phyloP scores from a whole-genome alignment of 2,888 invertebrate genomes.

The Tachystola acroxantha region DNA sequence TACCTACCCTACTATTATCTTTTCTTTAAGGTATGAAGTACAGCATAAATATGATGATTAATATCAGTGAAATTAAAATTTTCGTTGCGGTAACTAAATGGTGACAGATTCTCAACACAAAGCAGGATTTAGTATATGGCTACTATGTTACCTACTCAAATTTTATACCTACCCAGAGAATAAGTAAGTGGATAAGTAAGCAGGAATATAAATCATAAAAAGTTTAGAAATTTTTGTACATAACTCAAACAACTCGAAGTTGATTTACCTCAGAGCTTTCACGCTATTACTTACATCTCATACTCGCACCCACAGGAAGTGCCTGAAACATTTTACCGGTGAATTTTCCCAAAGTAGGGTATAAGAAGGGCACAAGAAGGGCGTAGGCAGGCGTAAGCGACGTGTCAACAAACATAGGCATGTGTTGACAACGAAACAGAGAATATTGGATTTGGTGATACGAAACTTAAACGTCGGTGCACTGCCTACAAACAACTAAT shows the following conservation, averaged over 20 bases:
- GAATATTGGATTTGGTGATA: conserved; percentile 31
- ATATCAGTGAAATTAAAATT: too few relatives aligned
- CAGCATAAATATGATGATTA: too few relatives aligned
- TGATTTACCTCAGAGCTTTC: conserved; percentile 19
- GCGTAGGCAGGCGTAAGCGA: conserved; percentile 13
- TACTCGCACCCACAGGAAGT: conserved; percentile 14
- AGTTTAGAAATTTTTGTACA: too few relatives aligned
- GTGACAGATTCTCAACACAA: too few relatives aligned
- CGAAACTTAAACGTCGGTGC: conserved; percentile 13
- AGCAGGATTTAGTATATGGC: too few relatives aligned
- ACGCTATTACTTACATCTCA: conserved; percentile 12
- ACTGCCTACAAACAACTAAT: not conserved
- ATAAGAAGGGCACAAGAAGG: conserved; percentile 5
- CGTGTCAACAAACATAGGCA: conserved; percentile 23
- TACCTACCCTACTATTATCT: too few relatives aligned
- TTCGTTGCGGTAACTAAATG: too few relatives aligned
- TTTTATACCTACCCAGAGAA: too few relatives aligned
- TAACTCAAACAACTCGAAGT: conserved; percentile 10
- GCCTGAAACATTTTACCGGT: conserved; percentile 20
- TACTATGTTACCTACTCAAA: too few relatives aligned
- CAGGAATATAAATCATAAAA: too few relatives aligned
- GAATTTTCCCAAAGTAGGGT: conserved; percentile 16
- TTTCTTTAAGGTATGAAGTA: too few relatives aligned
- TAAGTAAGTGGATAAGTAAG: too few relatives aligned
- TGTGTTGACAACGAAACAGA: conserved; percentile 24